Conservation (phyloP, 2,888 invertebrate species). For the Drosophila percnosoma region DNA sequence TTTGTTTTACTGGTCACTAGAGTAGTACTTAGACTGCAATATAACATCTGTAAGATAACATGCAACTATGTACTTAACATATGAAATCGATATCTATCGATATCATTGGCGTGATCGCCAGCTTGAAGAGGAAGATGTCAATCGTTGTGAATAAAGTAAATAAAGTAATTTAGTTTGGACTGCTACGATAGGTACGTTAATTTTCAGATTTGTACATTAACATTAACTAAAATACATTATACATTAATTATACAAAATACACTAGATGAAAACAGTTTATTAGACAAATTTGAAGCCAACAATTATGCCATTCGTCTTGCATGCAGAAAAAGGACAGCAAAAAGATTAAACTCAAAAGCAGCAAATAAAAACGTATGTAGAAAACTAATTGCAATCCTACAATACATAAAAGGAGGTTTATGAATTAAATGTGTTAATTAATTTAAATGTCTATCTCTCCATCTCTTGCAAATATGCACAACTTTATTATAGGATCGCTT, state of each 20-base stretch:
- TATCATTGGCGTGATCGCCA: not conserved
- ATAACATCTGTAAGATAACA: not conserved
- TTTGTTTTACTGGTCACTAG: too few relatives aligned
- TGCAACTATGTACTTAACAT: not conserved
- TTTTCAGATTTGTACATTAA: not conserved
- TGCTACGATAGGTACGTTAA: not conserved
- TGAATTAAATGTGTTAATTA: not conserved
- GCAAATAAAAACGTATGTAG: not conserved
- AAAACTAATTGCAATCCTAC: not conserved
- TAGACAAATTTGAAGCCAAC: too few relatives aligned
- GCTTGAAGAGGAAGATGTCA: not conserved
- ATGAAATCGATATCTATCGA: not conserved
- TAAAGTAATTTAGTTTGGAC: not conserved
- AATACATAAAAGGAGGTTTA: not conserved
- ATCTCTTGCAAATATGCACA: slow-evolving; percentile 1
- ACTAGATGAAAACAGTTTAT: not conserved
- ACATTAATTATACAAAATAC: not conserved
- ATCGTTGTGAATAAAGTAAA: not conserved
- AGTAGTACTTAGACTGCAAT: too few relatives aligned
- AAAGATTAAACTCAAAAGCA: not conserved
- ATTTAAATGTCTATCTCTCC: not conserved
- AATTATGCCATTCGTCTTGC: not conserved
- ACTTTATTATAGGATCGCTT: slow-evolving; percentile 28
- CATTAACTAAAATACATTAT: not conserved
- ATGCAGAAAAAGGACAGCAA: not conserved